Evolutionary conservation across 2,888 invertebrate species (phyloP).

Genomic region (Drosophila koepferae): DNA sequence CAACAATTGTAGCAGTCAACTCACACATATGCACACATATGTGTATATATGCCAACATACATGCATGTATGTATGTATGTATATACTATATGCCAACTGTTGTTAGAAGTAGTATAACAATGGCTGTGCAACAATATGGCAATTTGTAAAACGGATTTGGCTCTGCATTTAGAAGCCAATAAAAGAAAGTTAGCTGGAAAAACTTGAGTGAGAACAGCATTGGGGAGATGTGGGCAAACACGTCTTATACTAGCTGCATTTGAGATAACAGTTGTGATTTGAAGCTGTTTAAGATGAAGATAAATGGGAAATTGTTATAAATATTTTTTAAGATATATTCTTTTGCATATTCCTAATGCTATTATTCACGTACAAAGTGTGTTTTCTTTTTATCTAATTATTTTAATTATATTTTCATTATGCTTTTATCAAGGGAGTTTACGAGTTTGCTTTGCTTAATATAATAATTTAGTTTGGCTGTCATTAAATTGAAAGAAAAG

Average conservation of each 20-base stretch:
- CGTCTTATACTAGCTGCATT: slow-evolving; percentile 3
- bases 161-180: slow-evolving; percentile 75
- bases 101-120: slow-evolving; percentile 44
- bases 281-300: background rate
- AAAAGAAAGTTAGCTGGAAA: slow-evolving; percentile 58
- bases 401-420: background rate
- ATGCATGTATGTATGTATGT: background rate
- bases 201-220: slow-evolving; percentile 10
- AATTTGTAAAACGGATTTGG: slow-evolving; percentile 75
- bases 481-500: slow-evolving; percentile 15
- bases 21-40: slow-evolving; percentile 18
- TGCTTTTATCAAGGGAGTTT: background rate
- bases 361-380: background rate
- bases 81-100: slow-evolving; percentile 26
- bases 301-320: background rate
- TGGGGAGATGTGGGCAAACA: slow-evolving; percentile 4
- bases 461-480: slow-evolving; percentile 7
- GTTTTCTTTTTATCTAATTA: background rate
- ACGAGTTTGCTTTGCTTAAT: background rate
- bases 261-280: background rate
- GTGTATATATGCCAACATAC: no score
- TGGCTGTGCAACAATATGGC: slow-evolving; percentile 58
- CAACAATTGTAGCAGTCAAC: slow-evolving; percentile 64
- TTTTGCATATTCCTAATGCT: background rate
- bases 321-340: background rate